phyloP scores from a whole-genome alignment of 2,113 vertebrate species.

The Lonchura striata region DNA sequence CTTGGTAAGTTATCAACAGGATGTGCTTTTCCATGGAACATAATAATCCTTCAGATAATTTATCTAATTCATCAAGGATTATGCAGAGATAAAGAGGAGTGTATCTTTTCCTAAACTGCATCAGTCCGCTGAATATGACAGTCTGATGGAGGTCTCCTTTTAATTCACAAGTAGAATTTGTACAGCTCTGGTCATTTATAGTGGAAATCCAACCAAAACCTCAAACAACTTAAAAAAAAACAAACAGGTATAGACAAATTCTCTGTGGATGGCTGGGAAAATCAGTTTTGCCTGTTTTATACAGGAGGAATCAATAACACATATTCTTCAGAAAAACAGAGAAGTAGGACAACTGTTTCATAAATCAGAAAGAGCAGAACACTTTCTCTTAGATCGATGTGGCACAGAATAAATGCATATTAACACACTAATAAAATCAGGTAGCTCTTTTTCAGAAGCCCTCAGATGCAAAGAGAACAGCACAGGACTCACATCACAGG shows the following conservation, averaged over 20 bases:
- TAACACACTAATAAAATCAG: neutral
- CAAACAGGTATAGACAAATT: neutral
- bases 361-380: neutral
- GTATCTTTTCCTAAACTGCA: neutral
- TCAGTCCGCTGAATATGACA: neutral
- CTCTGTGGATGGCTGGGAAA: neutral
- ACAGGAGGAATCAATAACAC: neutral
- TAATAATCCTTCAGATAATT: neutral
- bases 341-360: neutral
- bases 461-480: neutral
- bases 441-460: neutral
- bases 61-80: neutral
- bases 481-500: neutral
- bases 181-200: neutral
- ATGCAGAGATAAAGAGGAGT: neutral
- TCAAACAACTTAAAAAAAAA: neutral
- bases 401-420: neutral
- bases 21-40: neutral
- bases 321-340: neutral
- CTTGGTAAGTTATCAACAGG: neutral
- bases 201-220: neutral
- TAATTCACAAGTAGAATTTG: neutral
- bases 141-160: neutral
- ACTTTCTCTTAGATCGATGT: neutral
- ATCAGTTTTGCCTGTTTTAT: neutral